Evolutionary conservation across 1,140 invertebrate species (phyloP), one percentile per base, ranked within the genome.

Genomic region (Orussus abietinus): DNA sequence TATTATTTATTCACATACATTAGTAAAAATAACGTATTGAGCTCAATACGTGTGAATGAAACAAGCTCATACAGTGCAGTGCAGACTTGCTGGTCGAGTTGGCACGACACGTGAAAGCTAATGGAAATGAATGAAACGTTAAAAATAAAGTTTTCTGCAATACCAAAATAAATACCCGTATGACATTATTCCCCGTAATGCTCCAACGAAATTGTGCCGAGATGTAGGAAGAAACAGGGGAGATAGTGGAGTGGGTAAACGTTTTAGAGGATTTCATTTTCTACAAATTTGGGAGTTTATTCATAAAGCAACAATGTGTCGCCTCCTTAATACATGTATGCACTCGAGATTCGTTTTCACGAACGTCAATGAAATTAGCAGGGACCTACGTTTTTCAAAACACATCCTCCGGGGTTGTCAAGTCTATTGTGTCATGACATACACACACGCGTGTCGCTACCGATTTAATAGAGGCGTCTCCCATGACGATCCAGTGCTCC

Each of bases 61-160:
- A 37, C 9, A 13, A 14, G 17, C 15, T 35, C 37, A 29, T 30
- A 35, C 37, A 5, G 30, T 39, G n/a, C n/a, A n/a, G n/a, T n/a
- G n/a, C n/a, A n/a, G n/a, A 51, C 54, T 54, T 52, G 54, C 54
- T 54, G 54, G 52, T 45, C 51, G 40, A 57, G 54, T 43, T 47
- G n/a, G n/a, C n/a, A n/a, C n/a, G n/a, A 29, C 31, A 45, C 37
- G 31, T 22, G 6, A 30, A 22, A 15, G 12, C 28, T 12, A 7
- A 18, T 28, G 40, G 14, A 44, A 40, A 37, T 14, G 9, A 15
- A 42, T 5, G 6, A 35, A 29, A 26, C 32, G 15, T 34, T 28
- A 17, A 39, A 33, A 36, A 45, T 45, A 32, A 25, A 22, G 35
- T 34, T 45, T 32, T 36, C 25, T 33, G 29, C 19, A 13, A 20